phyloP scores from a whole-genome alignment of 2,888 invertebrate species.

The Orthosia cruda region DNA sequence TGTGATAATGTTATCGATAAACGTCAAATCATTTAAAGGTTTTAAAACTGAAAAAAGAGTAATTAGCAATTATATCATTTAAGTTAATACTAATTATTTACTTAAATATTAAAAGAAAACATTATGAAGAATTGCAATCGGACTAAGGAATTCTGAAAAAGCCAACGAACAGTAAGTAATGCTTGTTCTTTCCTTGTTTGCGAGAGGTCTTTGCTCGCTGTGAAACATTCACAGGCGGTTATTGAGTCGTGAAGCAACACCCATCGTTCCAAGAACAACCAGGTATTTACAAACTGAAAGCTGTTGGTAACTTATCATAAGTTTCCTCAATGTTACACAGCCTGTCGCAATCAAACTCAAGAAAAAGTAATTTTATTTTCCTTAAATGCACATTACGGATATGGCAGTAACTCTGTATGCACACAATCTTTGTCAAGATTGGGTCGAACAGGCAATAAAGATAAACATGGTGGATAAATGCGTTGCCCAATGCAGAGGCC shows the following conservation, averaged over 20 bases:
- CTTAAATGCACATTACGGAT: constrained; percentile 38
- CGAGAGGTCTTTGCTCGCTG: background rate
- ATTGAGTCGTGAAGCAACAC: background rate
- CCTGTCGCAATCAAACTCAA: constrained; percentile 19
- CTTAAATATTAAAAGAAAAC: too few relatives aligned
- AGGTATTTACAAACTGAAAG: constrained; percentile 10
- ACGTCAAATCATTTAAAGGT: too few relatives aligned
- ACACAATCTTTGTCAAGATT: constrained; percentile 38
- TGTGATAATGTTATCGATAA: too few relatives aligned
- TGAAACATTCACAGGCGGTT: background rate
- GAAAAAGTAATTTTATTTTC: constrained; percentile 18
- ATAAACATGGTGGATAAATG: constrained; percentile 23
- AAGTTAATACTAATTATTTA: too few relatives aligned
- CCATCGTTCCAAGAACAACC: constrained; percentile 15
- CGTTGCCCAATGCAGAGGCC: constrained; percentile 53
- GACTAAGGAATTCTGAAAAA: too few relatives aligned
- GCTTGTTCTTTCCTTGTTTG: background rate
- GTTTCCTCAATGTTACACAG: constrained; percentile 21
- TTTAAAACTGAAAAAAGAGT: too few relatives aligned
- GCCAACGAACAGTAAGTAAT: background rate
- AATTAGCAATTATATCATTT: too few relatives aligned
- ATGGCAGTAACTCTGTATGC: constrained; percentile 4
- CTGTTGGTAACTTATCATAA: background rate
- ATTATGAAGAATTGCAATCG: background rate
- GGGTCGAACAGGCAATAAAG: constrained; percentile 17